A percentile compares a stretch with the other conserved stretches of the same genome.
phyloP scores from a whole-genome alignment of 2,113 vertebrate species.

The Origma solitaria region DNA sequence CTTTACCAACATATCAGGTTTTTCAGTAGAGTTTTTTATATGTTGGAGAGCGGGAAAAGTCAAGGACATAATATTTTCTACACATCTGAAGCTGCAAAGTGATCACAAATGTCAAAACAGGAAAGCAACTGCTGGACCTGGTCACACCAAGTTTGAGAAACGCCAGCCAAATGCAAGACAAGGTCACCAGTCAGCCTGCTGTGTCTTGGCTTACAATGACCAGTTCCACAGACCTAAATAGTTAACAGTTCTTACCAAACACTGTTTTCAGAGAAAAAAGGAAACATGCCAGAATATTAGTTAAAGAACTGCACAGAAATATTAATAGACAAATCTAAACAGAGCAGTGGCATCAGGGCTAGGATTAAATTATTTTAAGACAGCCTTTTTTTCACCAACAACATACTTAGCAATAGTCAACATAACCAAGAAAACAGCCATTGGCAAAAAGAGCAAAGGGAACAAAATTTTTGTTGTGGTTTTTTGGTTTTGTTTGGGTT shows the following conservation, averaged over 20 bases:
- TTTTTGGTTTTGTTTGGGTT: background rate
- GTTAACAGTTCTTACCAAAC: background rate
- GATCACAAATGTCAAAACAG: constrained; percentile 37
- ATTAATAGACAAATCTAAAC: background rate
- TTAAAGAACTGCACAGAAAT: background rate
- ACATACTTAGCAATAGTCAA: background rate
- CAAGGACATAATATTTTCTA: background rate
- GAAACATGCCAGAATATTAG: constrained; percentile 16
- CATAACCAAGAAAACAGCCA: background rate
- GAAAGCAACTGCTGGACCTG: background rate
- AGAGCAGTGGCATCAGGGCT: background rate
- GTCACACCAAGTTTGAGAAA: background rate
- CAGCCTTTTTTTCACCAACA: background rate
- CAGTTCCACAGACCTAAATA: background rate
- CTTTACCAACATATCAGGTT: background rate
- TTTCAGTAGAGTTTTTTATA: background rate
- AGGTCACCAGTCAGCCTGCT: background rate
- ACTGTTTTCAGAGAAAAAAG: constrained; percentile 36
- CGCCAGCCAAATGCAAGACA: constrained; percentile 5
- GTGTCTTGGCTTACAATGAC: background rate
- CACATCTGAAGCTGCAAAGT: background rate
- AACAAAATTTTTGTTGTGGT: background rate
- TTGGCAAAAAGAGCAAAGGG: background rate
- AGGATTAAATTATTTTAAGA: background rate
- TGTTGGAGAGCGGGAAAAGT: background rate